A percentile compares a stretch with the other conserved stretches of the same genome.
phyloP scores from a whole-genome alignment of 2,113 vertebrate species.

The Agelaius tricolor region DNA sequence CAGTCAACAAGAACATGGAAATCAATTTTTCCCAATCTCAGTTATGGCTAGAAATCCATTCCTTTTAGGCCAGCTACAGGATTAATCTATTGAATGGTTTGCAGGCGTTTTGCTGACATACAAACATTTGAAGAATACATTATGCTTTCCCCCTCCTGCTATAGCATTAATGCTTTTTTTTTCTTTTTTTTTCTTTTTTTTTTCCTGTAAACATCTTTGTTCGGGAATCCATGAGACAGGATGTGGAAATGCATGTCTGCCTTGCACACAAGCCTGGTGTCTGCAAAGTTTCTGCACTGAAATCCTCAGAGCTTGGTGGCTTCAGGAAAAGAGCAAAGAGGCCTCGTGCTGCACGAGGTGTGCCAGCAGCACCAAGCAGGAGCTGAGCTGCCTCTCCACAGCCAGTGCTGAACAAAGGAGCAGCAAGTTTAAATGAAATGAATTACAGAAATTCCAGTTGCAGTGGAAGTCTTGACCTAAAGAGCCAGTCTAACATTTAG shows the following conservation, averaged over 20 bases:
- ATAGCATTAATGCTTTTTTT: slow-evolving; percentile 50
- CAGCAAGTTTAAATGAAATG: background rate
- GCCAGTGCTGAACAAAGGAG: background rate
- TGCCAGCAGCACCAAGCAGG: background rate
- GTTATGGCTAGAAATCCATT: slow-evolving; percentile 82
- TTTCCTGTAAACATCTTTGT: slow-evolving; percentile 69
- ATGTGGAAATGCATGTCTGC: slow-evolving; percentile 41
- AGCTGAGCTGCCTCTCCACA: background rate
- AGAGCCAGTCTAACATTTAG: background rate
- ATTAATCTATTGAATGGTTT: slow-evolving; percentile 84
- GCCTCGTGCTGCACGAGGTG: too few relatives aligned
- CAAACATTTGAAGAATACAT: slow-evolving; percentile 84
- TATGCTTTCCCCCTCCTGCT: slow-evolving; percentile 60
- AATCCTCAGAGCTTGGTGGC: background rate
- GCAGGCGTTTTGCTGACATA: slow-evolving; percentile 81
- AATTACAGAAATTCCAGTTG: background rate
- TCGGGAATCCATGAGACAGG: slow-evolving; percentile 63
- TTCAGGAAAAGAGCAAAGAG: background rate
- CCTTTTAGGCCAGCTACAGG: slow-evolving; percentile 79
- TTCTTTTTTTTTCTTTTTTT: slow-evolving; percentile 11
- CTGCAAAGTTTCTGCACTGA: slow-evolving; percentile 28
- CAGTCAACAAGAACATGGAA: slow-evolving; percentile 81
- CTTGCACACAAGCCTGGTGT: background rate
- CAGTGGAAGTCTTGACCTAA: background rate
- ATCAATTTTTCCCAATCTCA: slow-evolving; percentile 83